Base-by-base conservation (phyloP, 2,113 vertebrate species). In the Garra rufa region DNA sequence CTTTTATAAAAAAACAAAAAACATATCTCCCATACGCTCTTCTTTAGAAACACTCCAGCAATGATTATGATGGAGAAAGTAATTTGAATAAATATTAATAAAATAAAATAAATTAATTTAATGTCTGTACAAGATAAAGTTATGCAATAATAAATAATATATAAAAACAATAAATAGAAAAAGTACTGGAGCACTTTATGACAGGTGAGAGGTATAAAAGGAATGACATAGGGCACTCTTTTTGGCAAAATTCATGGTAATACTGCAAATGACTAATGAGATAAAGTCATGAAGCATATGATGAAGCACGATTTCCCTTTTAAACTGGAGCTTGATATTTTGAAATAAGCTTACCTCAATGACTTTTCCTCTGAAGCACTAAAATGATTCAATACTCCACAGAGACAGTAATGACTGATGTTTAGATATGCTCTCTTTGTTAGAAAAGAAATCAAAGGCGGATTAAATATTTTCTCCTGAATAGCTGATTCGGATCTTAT, bases 91-190 rank as follows among this genome's bases (percentile, higher is more conserved):
- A 88, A 88, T 88, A 86, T 88, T 91, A 88, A 90, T 88, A 61
- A 70, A n/a, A 91, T 88, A 88, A 91, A 91, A 90, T 91, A 91
- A 90, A 92, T 90, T 86, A 89, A 92, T 93, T 83, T 91, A 69
- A 92, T 91, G 91, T 92, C 88, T 94, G 92, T 93, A 91, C 91
- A 93, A 87, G 88, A 89, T 90, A 89, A 91, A 87, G 83, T 61
- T 89, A 76, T 85, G 75, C 24, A 67, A 77, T 83, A 85, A 86
- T 84, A 82, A 83, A 86, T 87, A 75, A 85, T 43, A 50, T 74
- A 46, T 46, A 75, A 73, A 81, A 87, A 85, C 82, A 88, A n/a
- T 81, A 41, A 78, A 86, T 86, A n/a, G 41, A 78, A 81, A 85
- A 75, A 41, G 4, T 28, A 81, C 50, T 55, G 41, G 78, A 86